Evolutionary conservation across 2,113 vertebrate species (phyloP), one percentile per base, ranked within the genome.

Genomic region (Halichoerus grypus): DNA sequence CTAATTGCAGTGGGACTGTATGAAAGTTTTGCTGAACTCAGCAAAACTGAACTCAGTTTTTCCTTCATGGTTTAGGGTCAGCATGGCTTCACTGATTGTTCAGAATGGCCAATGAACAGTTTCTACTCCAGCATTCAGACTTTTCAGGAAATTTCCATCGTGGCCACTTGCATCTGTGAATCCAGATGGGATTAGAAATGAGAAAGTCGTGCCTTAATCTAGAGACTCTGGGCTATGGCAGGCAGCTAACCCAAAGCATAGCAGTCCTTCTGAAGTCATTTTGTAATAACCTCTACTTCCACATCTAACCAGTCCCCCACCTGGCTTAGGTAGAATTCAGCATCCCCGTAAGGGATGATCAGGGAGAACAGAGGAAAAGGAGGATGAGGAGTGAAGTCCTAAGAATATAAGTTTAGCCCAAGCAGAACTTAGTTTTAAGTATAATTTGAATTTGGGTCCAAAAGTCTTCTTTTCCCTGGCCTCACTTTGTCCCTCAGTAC

Each of bases 1-100:
- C 92, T 97, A 96, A 97, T 92, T 96, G 97, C 76, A 91, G 7
- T 36, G 74, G 88, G 81, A 22, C 77, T 85, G 7, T 57, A 1
- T 19, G 76, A 87, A 84, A 36, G 51, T 94, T 97, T 85, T 96
- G 71, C 33, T 96, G 61, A 79, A 19, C 90, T 97, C 97, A 97
- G 91, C 94, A 95, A 88, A 97, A 96, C 11, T 85, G 49, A 93
- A 36, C 80, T 90, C 22, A 16, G 67, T 31, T 94, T 96, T 95
- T 85, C 55, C 81, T 69, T 96, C 39, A 31, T 39, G 42, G 67
- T 77, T 94, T 72, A 79, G 80, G 82, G n/a, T 95, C 77, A 94
- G 39, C 39, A 21, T 88, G 87, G 28, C 69, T 72, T 90, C 53
- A 22, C 49, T 42, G 21, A 55, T 88, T 96, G 36, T 69, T 95